A percentile compares a stretch with the other conserved stretches of the same genome.
Conservation (phyloP, 2,113 vertebrate genomes). For the Malurus elegans region DNA sequence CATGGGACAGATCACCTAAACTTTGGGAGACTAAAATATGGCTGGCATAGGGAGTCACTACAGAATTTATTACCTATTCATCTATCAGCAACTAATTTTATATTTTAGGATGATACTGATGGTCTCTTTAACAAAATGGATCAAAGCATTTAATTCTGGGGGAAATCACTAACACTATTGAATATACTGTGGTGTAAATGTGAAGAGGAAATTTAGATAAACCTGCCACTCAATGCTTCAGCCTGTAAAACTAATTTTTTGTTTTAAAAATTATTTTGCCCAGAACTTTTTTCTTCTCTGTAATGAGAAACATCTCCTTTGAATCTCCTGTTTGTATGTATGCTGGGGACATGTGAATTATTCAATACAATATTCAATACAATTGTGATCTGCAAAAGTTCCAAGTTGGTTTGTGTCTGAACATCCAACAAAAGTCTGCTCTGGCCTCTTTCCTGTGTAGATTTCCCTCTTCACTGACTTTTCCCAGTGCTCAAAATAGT, state of each 20-base stretch:
- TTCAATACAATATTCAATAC: too few relatives aligned
- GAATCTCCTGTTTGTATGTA: neutral
- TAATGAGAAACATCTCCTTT: neutral
- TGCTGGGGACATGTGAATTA: neutral
- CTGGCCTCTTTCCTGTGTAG: neutral
- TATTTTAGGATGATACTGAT: neutral
- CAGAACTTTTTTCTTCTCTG: neutral
- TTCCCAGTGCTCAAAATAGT: neutral
- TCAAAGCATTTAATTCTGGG: neutral
- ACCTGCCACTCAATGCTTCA: neutral
- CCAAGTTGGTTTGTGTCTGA: neutral
- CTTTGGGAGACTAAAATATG: neutral
- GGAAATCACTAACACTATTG: rapidly evolving
- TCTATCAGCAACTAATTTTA: neutral
- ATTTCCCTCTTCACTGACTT: neutral
- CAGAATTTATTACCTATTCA: neutral
- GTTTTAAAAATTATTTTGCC: neutral
- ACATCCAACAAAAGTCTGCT: rapidly evolving
- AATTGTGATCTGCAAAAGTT: neutral
- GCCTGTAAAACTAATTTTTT: neutral
- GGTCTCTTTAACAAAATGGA: neutral
- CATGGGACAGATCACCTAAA: neutral
- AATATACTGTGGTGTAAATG: neutral
- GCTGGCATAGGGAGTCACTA: neutral
- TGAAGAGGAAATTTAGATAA: neutral